phyloP scores from a whole-genome alignment of 2,113 vertebrate genomes.

The Todiramphus chloris region DNA sequence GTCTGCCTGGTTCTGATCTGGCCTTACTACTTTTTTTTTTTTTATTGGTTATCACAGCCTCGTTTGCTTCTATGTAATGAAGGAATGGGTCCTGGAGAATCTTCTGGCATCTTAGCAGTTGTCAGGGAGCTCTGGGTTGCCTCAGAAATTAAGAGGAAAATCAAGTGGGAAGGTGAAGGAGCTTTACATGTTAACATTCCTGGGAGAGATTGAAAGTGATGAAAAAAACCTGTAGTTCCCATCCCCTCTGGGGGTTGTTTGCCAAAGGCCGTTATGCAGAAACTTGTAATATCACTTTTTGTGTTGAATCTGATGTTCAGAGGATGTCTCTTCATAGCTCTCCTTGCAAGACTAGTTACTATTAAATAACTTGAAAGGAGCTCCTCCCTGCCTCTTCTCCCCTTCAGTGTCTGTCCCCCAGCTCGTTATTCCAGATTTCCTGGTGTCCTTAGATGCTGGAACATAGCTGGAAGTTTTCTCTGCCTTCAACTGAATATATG shows the following conservation, averaged over 20 bases:
- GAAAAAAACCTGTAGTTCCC: not conserved
- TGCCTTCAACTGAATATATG: not conserved
- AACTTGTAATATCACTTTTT: not conserved
- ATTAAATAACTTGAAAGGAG: not conserved
- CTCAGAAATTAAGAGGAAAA: not conserved
- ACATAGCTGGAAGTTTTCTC: not conserved
- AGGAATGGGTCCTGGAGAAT: not conserved
- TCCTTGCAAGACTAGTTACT: not conserved
- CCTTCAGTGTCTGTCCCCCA: not conserved
- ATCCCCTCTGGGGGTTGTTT: not conserved
- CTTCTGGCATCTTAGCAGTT: not conserved
- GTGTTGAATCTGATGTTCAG: not conserved
- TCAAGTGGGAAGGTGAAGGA: not conserved
- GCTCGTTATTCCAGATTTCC: slow-evolving; percentile 31
- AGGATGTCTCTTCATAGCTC: not conserved
- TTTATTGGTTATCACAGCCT: not conserved
- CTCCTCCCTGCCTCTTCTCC: not conserved
- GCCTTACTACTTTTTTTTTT: not conserved
- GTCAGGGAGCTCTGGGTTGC: not conserved
- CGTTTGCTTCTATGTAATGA: not conserved
- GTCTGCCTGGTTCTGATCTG: not conserved
- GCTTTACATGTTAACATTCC: not conserved
- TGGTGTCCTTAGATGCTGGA: not conserved
- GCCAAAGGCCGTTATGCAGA: not conserved
- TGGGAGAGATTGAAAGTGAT: not conserved